Evolutionary conservation across 2,113 vertebrate genomes (phyloP).

Genomic region (Dromiciops gliroides): DNA sequence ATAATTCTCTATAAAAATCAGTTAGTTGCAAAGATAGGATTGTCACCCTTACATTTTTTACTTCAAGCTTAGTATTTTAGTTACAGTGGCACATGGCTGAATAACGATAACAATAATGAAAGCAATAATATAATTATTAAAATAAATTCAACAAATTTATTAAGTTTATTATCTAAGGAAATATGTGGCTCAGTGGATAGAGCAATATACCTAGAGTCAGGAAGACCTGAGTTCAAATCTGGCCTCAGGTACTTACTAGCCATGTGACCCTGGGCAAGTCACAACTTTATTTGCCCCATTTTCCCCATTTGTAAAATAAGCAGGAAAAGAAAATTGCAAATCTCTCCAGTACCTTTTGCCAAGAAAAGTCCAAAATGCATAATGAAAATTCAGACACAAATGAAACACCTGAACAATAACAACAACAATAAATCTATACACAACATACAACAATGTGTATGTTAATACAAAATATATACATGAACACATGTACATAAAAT

Average conservation of each 20-base stretch:
- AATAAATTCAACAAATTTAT: neutral
- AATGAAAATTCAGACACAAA: neutral
- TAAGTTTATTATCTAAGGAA: neutral
- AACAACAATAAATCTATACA: neutral
- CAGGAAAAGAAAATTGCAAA: neutral
- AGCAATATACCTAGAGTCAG: neutral
- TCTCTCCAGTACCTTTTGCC: neutral
- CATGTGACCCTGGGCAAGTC: no score
- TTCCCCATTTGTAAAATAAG: neutral
- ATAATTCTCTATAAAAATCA: neutral
- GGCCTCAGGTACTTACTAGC: no score
- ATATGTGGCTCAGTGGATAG: neutral
- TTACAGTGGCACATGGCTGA: neutral
- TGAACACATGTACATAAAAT: neutral
- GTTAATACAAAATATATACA: neutral
- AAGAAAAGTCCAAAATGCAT: neutral
- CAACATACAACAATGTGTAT: neutral
- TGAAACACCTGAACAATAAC: neutral
- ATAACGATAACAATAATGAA: neutral
- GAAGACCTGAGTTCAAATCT: neutral
- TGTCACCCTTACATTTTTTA: neutral
- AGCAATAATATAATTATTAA: neutral
- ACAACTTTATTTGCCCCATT: neutral
- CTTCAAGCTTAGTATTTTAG: neutral
- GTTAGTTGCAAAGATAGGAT: neutral